Evolutionary conservation across 2,113 vertebrate species (phyloP), one percentile per base, ranked within the genome.

Genomic region (Myotis yumanensis): DNA sequence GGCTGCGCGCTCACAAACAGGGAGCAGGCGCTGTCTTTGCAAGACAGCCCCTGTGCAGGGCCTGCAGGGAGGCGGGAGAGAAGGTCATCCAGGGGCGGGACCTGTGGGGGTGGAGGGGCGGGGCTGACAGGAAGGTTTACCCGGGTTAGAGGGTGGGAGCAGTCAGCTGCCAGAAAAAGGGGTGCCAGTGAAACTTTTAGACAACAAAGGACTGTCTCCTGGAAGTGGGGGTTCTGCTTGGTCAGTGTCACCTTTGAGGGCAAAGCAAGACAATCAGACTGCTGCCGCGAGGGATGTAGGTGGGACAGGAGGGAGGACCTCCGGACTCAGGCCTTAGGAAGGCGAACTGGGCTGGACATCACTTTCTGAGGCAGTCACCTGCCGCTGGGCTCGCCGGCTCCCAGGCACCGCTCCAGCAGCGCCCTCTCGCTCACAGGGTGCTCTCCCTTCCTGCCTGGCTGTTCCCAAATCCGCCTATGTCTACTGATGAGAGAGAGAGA

Each of bases 1-100:
- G 76, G 52, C 64, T n/a, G 82, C 7, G 37, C 69, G 64, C 71
- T 62, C 77, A 80, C 43, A 86, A 93, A 93, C 82, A 90, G 88
- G 52, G 3, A 25, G 57, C 59, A 62, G 5, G 62, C 28, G 11
- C 46, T 32, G 43, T 72, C 89, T 88, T 75, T 3, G 14, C 57
- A 35, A 96, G 72, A 69, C 75, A n/a, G 89, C 84, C 43, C 4
- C 2, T 0, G 4, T 0, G 2, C 82, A 17, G 4, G 43, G 2
- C 43, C 72, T 75, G 72, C 72, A 28, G 14, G 43, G 75, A 51
- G 46, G 9, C 11, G 2, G 8, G 28, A 32, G 73, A 18, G 23
- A 37, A 43, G 82, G 89, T 91, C 94, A 89, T 32, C 62, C 57
- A 25, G 57, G 57, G 54, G 9, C 35, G 54, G 0, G 64, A 93